Evolutionary conservation across 2,888 invertebrate species (phyloP).

Genomic region (Campaea margaritaria): DNA sequence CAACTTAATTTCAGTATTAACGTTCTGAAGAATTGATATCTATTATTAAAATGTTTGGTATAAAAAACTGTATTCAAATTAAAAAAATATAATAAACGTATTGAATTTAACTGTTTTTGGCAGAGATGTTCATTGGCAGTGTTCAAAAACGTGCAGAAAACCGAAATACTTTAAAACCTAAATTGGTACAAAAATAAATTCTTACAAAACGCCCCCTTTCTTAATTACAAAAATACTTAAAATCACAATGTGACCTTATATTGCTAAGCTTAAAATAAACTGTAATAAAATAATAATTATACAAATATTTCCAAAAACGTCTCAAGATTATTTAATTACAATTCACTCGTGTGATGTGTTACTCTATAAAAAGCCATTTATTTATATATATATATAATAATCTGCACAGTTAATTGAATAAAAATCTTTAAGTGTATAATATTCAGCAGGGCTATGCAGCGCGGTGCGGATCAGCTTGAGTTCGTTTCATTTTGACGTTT

Average conservation of each 20-base stretch:
- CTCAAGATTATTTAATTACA: background rate
- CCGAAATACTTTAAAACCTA: conserved; percentile 47
- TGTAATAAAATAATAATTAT: conserved; percentile 39
- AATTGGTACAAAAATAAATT: conserved; percentile 78
- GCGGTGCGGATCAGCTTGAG: no score
- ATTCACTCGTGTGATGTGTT: conserved; percentile 3
- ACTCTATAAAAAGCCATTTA: background rate
- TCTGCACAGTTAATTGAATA: background rate
- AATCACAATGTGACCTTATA: conserved; percentile 79
- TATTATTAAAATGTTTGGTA: background rate
- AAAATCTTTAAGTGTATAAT: background rate
- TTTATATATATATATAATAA: conserved; percentile 6
- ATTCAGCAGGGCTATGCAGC: no score
- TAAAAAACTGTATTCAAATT: background rate
- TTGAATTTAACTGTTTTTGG: conserved; percentile 2
- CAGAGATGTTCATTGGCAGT: conserved; percentile 61
- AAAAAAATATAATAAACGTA: background rate
- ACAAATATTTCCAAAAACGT: conserved; percentile 12
- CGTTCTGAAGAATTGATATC: no score
- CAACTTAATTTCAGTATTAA: background rate
- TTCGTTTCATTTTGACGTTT: no score
- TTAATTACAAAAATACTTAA: conserved; percentile 61
- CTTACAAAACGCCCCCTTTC: conserved; percentile 50
- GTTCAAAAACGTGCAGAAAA: conserved; percentile 52
- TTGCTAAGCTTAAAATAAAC: conserved; percentile 52